A percentile compares a stretch with the other conserved stretches of the same genome.
phyloP scores from a whole-genome alignment of 1,140 invertebrate species.

The Brachionus asplanchnoidis region DNA sequence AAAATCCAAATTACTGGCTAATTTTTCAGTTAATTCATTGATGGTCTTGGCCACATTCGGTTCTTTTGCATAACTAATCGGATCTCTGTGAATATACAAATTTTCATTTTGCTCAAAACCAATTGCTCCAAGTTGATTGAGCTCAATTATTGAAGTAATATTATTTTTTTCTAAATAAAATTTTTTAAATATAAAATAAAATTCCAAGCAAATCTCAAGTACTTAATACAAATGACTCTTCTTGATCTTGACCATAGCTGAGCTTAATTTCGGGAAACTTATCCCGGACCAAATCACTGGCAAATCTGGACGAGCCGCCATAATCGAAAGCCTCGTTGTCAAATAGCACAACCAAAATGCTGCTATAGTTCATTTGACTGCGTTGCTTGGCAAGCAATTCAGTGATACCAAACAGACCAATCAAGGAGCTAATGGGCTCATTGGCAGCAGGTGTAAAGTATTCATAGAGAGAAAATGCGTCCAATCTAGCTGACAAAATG shows the following conservation, averaged over 20 bases:
- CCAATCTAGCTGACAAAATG: neutral
- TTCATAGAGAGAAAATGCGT: conserved; percentile 28
- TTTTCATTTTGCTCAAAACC: neutral
- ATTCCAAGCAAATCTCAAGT: neutral
- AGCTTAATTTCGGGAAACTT: neutral
- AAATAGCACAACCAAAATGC: neutral
- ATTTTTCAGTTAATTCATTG: neutral
- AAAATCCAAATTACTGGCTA: neutral
- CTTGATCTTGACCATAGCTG: neutral
- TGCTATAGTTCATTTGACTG: neutral
- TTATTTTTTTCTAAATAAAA: conserved; percentile 16
- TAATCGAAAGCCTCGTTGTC: conserved; percentile 42
- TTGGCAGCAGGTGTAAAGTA: conserved; percentile 34
- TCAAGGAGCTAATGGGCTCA: conserved; percentile 34
- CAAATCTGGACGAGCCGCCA: conserved; percentile 30
- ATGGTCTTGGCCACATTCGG: neutral
- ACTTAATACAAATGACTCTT: conserved; percentile 25
- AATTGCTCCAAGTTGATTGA: conserved; percentile 20
- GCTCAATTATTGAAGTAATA: conserved; percentile 15
- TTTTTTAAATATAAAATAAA: neutral
- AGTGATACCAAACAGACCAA: conserved; percentile 4
- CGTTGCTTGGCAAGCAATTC: neutral
- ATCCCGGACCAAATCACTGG: neutral
- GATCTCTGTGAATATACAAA: conserved; percentile 30
- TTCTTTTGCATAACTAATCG: neutral